Conservation (phyloP, 2,113 vertebrate genomes). For the Phycodurus eques region DNA sequence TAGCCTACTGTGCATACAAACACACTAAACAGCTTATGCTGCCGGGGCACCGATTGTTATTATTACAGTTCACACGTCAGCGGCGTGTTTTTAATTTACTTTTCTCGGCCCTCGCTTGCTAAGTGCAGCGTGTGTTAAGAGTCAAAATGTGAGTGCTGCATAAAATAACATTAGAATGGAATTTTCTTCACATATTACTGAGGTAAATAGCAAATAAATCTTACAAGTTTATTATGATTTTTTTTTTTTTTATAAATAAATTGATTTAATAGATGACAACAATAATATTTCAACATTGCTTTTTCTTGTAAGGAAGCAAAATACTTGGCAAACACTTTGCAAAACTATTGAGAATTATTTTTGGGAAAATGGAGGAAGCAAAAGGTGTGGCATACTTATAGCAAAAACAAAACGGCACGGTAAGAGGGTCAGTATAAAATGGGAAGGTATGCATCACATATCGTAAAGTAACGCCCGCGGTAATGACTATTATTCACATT, state of each 20-base stretch:
- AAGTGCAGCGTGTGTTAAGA: neutral
- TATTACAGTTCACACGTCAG: conserved; percentile 66
- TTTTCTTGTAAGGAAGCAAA: conserved; percentile 70
- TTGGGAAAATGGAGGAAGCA: conserved; percentile 63
- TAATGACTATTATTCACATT: conserved; percentile 69
- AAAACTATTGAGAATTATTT: conserved; percentile 69
- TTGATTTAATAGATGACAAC: conserved; percentile 74
- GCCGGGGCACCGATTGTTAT: conserved; percentile 61
- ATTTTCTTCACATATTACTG: neutral
- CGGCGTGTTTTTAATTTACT: conserved; percentile 36
- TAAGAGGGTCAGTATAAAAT: conserved; percentile 69
- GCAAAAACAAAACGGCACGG: conserved; percentile 57
- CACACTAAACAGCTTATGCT: conserved; percentile 68
- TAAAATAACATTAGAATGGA: conserved; percentile 12
- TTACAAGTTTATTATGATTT: conserved; percentile 26
- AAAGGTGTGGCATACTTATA: conserved; percentile 58
- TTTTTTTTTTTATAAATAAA: conserved; percentile 73
- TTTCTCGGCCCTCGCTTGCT: conserved; percentile 23
- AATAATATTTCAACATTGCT: conserved; percentile 69
- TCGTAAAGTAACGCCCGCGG: conserved; percentile 53
- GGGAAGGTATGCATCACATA: conserved; percentile 48
- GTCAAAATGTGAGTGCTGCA: neutral
- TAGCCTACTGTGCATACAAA: conserved; percentile 70
- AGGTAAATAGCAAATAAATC: conserved; percentile 4
- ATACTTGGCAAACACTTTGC: conserved; percentile 67